Evolutionary conservation across 2,113 vertebrate species (phyloP).

Genomic region (Onychostruthus taczanowskii): DNA sequence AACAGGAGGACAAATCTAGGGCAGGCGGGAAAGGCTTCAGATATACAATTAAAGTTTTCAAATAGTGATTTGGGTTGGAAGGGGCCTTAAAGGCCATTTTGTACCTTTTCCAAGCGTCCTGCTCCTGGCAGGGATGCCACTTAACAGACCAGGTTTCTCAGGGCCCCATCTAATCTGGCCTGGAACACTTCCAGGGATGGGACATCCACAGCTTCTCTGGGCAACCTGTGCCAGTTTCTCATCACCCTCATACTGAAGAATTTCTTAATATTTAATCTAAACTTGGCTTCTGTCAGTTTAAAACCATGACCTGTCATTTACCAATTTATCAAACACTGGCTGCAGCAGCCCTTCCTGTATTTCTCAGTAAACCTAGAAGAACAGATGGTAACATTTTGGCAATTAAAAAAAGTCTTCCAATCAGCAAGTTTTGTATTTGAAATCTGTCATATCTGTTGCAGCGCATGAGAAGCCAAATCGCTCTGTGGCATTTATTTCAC

Average conservation of each 20-base stretch:
- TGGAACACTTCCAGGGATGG: not conserved
- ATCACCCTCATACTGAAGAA: not conserved
- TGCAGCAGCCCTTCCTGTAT: not conserved
- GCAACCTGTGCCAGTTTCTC: not conserved
- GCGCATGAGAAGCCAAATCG: not conserved
- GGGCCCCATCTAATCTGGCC: not conserved
- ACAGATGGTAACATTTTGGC: conserved; percentile 2
- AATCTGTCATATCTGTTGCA: not conserved
- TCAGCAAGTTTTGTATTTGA: not conserved
- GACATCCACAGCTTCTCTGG: not conserved
- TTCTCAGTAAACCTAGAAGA: not conserved
- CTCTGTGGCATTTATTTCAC: not conserved
- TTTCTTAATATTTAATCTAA: not conserved
- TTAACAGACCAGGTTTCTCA: not conserved
- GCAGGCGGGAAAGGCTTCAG: not conserved
- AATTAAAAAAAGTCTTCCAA: not conserved
- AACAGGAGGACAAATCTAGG: not conserved
- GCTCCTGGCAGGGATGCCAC: not conserved
- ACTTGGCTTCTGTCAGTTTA: not conserved
- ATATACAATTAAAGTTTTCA: not conserved
- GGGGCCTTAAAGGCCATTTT: not conserved
- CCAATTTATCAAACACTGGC: not conserved
- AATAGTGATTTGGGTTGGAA: not conserved
- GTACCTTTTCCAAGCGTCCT: not conserved
- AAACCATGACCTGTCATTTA: not conserved